phyloP scores from a whole-genome alignment of 2,113 vertebrate genomes.

The Scytalopus superciliaris region DNA sequence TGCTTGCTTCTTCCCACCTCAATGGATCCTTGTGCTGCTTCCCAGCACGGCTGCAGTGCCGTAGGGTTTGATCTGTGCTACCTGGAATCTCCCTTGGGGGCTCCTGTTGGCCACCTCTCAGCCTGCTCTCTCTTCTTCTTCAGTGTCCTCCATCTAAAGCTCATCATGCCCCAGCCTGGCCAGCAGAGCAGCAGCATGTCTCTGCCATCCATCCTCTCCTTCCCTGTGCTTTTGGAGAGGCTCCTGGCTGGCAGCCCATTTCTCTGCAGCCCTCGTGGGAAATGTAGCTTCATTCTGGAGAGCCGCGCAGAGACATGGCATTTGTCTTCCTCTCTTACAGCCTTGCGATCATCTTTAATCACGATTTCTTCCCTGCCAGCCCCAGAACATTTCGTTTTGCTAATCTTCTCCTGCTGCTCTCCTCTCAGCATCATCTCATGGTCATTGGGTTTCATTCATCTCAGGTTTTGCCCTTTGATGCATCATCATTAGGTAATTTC shows the following conservation, averaged over 20 bases:
- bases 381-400: not conserved
- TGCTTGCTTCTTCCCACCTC: not conserved
- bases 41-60: fast-evolving
- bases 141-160: not conserved
- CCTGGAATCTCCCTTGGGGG: not conserved
- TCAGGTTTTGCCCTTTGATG: conserved; percentile 45
- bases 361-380: conserved; percentile 19
- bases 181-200: not conserved
- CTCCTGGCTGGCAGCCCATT: not conserved
- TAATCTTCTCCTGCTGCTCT: conserved; percentile 29
- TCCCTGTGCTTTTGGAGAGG: not conserved
- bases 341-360: conserved; percentile 22
- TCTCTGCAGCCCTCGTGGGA: not conserved
- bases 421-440: conserved; percentile 10
- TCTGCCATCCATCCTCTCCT: not conserved
- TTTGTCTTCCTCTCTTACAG: conserved; percentile 14
- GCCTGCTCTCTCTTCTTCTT: not conserved
- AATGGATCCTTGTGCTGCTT: not conserved
- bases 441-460: conserved; percentile 5
- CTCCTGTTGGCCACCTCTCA: not conserved
- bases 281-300: conserved; percentile 25
- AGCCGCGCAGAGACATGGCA: not conserved
- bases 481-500: conserved; percentile 44
- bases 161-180: not conserved
- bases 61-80: not conserved